These are phyloP conservation scores for Cryptosula pallasiana DNA, from an alignment of 2,888 invertebrate species.

Conservation along the genomic window DNA sequence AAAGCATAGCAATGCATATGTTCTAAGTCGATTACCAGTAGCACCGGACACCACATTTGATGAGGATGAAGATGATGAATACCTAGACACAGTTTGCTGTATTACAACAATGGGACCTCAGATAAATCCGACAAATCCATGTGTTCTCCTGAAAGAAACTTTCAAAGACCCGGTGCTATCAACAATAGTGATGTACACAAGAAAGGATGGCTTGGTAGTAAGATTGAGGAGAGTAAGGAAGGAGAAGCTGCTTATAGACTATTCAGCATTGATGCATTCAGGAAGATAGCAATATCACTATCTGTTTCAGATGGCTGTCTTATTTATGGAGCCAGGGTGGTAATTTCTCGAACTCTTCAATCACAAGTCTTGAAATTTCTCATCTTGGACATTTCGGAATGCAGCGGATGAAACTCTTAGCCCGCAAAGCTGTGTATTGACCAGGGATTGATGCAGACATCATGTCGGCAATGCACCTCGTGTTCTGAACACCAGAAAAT, in stretches of 20 bases:
- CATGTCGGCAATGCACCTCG: conserved; percentile 21
- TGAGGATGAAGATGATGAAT: background rate
- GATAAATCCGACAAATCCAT: background rate
- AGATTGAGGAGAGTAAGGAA: background rate
- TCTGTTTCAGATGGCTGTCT: conserved; percentile 30
- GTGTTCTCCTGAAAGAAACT: background rate
- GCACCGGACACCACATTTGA: background rate
- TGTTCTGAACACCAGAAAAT: conserved; percentile 30
- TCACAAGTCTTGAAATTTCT: conserved; percentile 30
- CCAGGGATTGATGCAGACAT: conserved; percentile 28
- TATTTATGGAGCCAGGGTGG: conserved; percentile 31
- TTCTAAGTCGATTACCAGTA: conserved; percentile 28
- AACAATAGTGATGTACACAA: conserved; percentile 7
- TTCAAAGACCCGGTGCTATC: conserved; percentile 8
- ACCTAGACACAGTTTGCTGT: conserved; percentile 6
- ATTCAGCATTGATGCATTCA: too few relatives aligned
- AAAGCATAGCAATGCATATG: conserved; percentile 30
- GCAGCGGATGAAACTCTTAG: conserved; percentile 33
- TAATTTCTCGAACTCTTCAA: conserved; percentile 32
- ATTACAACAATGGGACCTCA: background rate
- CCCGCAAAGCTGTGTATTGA: conserved; percentile 30
- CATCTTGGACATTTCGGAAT: conserved; percentile 37
- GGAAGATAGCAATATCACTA: conserved; percentile 24
- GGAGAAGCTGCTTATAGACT: too few relatives aligned
- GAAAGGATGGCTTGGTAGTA: conserved; percentile 19